Evolutionary conservation across 2,797 vertebrate genomes (phyloP).

Genomic region (Sebastes matsubarae): DNA sequence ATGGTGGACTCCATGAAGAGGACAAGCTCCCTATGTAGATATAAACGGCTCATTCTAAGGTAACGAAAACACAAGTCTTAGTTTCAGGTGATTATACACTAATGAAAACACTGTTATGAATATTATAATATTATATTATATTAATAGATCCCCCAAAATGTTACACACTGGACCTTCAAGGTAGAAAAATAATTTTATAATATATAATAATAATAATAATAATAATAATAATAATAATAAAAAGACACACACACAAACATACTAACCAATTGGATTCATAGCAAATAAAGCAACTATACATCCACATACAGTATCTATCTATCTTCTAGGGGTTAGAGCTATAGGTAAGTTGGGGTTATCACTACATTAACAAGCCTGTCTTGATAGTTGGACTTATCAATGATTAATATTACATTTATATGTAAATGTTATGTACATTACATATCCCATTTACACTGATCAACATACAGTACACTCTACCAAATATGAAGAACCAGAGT

Average conservation of each 20-base stretch:
- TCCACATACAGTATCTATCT: not conserved
- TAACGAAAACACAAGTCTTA: too few relatives aligned
- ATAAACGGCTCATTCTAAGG: rapidly evolving
- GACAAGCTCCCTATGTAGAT: rapidly evolving
- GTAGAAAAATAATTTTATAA: too few relatives aligned
- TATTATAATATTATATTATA: too few relatives aligned
- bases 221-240: too few relatives aligned
- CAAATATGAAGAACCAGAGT: not conserved
- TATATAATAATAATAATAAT: not conserved
- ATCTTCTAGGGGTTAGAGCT: not conserved
- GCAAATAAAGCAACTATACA: not conserved
- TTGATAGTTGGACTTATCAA: not conserved
- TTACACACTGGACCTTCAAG: too few relatives aligned
- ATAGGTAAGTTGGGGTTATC: not conserved
- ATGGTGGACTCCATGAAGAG: rapidly evolving
- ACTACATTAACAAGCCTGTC: not conserved
- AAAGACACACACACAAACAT: not conserved
- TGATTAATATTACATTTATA: not conserved
- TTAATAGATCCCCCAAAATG: too few relatives aligned
- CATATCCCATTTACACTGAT: not conserved
- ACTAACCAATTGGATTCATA: not conserved
- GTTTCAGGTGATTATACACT: too few relatives aligned
- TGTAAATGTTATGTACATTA: not conserved
- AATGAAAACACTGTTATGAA: too few relatives aligned
- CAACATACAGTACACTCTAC: not conserved